Conservation (phyloP, 2,113 vertebrate species). For the Forbesichthys papilliferus region DNA sequence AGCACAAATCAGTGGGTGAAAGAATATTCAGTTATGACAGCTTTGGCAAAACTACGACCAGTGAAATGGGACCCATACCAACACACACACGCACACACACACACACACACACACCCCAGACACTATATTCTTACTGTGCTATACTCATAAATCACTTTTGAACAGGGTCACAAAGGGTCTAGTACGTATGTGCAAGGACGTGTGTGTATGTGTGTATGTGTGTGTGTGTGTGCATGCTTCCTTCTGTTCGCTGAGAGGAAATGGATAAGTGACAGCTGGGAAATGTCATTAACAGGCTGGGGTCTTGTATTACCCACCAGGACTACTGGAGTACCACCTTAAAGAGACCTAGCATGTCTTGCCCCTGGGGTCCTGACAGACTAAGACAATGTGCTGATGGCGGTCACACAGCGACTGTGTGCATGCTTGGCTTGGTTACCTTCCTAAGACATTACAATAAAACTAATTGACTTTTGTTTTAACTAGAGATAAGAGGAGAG, state of each 20-base stretch:
- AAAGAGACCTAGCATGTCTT: background rate
- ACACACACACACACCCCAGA: slow-evolving; percentile 24
- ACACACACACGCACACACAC: background rate
- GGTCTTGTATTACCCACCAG: slow-evolving; percentile 57
- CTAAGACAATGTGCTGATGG: background rate
- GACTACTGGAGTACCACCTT: slow-evolving; percentile 17
- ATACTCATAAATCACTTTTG: slow-evolving; percentile 66
- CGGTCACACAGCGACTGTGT: background rate
- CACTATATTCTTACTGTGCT: slow-evolving; percentile 38
- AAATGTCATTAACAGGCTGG: slow-evolving; percentile 60
- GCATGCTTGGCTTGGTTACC: background rate
- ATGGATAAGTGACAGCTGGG: slow-evolving; percentile 66
- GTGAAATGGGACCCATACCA: background rate
- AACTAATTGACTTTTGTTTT: too few relatives aligned
- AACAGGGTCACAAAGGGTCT: slow-evolving; percentile 56
- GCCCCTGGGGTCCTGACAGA: background rate
- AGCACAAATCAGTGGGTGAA: slow-evolving; percentile 9
- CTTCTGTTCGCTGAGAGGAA: slow-evolving; percentile 49
- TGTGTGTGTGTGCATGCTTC: slow-evolving; percentile 37
- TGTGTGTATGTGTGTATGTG: slow-evolving; percentile 1
- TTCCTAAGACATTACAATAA: too few relatives aligned
- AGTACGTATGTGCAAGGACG: slow-evolving; percentile 33
- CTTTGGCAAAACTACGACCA: slow-evolving; percentile 17
- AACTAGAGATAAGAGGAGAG: too few relatives aligned
- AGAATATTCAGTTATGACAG: slow-evolving; percentile 29